These are phyloP conservation scores for Drosophila mojavensis DNA, from an alignment of 1,140 invertebrate genomes.

Conservation along the genomic window DNA sequence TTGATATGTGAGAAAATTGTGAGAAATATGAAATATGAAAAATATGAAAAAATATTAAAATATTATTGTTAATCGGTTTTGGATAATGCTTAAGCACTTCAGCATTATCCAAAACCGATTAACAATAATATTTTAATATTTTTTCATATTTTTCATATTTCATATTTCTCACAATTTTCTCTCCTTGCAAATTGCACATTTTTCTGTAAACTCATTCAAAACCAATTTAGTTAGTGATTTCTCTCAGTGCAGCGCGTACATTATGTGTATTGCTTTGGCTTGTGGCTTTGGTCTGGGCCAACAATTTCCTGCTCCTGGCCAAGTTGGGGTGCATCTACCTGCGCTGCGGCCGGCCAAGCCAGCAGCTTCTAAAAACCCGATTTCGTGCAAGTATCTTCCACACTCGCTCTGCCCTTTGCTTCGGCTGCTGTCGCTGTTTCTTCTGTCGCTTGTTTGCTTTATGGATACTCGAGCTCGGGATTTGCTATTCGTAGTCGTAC, in stretches of 20 bases:
- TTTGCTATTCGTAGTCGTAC: slow-evolving; percentile 59
- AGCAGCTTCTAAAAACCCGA: slow-evolving; percentile 47
- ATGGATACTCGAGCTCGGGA: slow-evolving; percentile 64
- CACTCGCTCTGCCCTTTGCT: slow-evolving; percentile 38
- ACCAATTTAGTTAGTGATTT: not conserved
- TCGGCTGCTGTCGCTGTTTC: slow-evolving; percentile 5
- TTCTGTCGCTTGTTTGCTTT: slow-evolving; percentile 62
- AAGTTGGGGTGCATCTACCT: slow-evolving; percentile 50
- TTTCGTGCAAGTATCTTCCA: slow-evolving; percentile 37
- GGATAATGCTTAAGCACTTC: too few species aligned
- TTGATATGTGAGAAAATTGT: too few species aligned
- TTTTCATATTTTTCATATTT: too few species aligned
- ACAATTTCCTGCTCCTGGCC: slow-evolving; percentile 47
- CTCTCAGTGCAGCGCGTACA: slow-evolving; percentile 1
- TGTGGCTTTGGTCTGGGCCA: slow-evolving; percentile 36
- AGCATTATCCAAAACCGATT: too few species aligned
- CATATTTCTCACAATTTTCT: too few species aligned
- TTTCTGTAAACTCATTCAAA: too few species aligned
- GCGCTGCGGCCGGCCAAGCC: slow-evolving; percentile 10
- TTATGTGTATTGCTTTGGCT: slow-evolving; percentile 19
- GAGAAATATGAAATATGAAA: too few species aligned
- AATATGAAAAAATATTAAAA: too few species aligned
- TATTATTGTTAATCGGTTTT: too few species aligned
- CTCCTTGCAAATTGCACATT: too few species aligned
- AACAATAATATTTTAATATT: too few species aligned